Conservation (phyloP, 2,888 invertebrate species). For the Tetrapedia diversipes region DNA sequence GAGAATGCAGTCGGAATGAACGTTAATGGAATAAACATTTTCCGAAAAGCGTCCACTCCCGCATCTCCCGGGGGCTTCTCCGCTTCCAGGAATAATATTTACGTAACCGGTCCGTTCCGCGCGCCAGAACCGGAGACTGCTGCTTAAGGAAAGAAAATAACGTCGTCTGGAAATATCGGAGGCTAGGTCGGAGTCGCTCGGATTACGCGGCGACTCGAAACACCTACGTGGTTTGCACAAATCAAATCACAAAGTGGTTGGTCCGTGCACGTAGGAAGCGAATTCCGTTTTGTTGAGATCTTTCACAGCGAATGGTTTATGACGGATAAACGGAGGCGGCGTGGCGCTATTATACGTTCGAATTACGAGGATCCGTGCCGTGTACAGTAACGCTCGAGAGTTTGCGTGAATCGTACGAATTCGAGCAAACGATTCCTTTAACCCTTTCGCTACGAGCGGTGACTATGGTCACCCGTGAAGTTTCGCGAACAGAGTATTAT, state of each 20-base stretch:
- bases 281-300: neutral
- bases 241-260: conserved; percentile 27
- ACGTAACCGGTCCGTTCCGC: conserved; percentile 55
- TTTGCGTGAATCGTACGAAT: too few species aligned
- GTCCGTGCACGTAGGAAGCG: conserved; percentile 1
- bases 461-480: too few species aligned
- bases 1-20: conserved; percentile 57
- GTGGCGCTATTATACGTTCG: too few species aligned
- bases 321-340: neutral
- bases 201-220: conserved; percentile 32
- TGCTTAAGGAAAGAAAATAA: conserved; percentile 63
- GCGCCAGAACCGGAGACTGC: conserved; percentile 37
- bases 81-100: conserved; percentile 64
- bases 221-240: conserved; percentile 36
- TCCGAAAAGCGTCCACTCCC: conserved; percentile 52
- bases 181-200: conserved; percentile 30
- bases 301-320: too few species aligned
- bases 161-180: conserved; percentile 38
- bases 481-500: too few species aligned
- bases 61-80: conserved; percentile 31
- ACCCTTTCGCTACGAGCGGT: too few species aligned
- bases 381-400: too few species aligned
- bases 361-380: too few species aligned
- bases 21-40: conserved; percentile 61
- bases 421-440: too few species aligned